phyloP scores from a whole-genome alignment of 2,113 vertebrate species.

The Eclectus roratus region DNA sequence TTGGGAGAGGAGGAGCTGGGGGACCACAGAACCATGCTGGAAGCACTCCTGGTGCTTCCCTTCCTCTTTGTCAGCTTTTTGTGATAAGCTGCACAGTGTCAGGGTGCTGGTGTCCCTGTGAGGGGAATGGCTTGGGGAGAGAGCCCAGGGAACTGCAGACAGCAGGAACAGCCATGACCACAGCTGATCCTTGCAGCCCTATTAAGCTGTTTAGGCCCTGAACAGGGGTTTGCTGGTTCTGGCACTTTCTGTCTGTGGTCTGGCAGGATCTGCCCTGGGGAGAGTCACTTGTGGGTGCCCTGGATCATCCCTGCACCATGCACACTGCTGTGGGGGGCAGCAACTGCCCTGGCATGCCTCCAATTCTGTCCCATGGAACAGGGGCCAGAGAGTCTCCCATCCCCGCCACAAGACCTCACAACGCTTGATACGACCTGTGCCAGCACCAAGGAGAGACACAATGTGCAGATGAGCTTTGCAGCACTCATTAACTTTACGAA shows the following conservation, averaged over 20 bases:
- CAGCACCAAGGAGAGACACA: fast-evolving
- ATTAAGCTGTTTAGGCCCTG: fast-evolving
- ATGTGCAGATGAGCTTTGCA: fast-evolving
- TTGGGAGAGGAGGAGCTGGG: too few relatives aligned
- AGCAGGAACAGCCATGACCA: fast-evolving
- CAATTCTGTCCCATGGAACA: fast-evolving
- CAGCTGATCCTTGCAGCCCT: fast-evolving
- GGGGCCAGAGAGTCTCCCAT: background rate
- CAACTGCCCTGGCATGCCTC: fast-evolving
- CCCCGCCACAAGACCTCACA: fast-evolving
- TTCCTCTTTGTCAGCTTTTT: fast-evolving
- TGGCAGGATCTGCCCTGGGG: background rate
- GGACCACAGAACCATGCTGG: fast-evolving
- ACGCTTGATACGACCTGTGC: fast-evolving
- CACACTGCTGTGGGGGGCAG: fast-evolving
- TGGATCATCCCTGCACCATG: fast-evolving
- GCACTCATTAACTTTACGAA: fast-evolving
- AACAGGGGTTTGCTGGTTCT: background rate
- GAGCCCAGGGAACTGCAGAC: fast-evolving
- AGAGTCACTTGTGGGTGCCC: background rate
- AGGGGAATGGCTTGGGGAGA: fast-evolving
- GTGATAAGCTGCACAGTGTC: fast-evolving
- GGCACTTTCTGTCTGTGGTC: background rate
- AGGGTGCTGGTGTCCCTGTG: fast-evolving
- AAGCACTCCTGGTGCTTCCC: fast-evolving